Conservation (phyloP, 2,113 vertebrate species). For the Ceratotherium simum region DNA sequence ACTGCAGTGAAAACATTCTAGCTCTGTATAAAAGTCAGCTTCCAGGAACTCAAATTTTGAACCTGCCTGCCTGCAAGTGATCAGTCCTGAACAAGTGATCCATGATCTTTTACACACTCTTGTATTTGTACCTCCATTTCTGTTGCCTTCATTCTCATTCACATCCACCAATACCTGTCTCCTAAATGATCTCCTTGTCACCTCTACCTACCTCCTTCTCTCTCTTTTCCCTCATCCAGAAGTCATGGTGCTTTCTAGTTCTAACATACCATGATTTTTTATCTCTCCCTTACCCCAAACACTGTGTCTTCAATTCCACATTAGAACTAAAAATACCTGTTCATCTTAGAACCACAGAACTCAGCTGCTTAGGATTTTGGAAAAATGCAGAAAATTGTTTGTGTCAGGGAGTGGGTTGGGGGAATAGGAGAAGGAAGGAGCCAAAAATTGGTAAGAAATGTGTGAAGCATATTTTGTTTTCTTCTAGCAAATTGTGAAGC, state of each 20-base stretch:
- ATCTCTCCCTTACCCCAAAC: background rate
- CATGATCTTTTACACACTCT: background rate
- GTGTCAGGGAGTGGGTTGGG: background rate
- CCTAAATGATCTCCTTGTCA: background rate
- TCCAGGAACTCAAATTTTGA: background rate
- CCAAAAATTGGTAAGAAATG: background rate
- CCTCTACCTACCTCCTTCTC: background rate
- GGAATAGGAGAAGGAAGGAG: background rate
- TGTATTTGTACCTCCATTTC: too few species aligned
- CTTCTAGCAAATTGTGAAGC: background rate
- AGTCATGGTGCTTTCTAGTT: background rate
- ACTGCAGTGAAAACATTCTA: background rate
- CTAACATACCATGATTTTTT: background rate
- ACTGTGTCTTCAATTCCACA: background rate
- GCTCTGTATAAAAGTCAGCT: background rate
- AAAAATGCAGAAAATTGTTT: background rate
- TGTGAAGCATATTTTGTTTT: background rate
- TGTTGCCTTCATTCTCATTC: background rate
- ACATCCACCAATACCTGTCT: background rate
- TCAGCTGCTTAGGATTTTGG: background rate
- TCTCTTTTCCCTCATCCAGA: background rate
- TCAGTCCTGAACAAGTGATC: background rate
- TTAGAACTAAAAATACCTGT: background rate
- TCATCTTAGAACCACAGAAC: constrained; percentile 2
- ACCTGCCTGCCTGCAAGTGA: background rate